phyloP scores from a whole-genome alignment of 2,113 vertebrate species.

The Ancistrus triradiatus region DNA sequence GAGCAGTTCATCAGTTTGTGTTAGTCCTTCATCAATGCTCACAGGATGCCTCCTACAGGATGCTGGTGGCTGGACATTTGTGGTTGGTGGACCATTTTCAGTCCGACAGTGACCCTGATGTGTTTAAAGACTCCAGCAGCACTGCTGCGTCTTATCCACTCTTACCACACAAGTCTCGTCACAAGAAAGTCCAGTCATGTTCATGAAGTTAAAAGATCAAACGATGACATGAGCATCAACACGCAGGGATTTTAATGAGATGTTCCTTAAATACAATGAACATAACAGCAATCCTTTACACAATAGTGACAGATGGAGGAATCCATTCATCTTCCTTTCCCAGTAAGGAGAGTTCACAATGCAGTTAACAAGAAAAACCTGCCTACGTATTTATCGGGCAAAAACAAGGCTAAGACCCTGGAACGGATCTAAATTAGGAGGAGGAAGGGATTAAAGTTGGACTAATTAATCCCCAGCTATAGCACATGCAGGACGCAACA shows the following conservation, averaged over 20 bases:
- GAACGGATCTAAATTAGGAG: slow-evolving; percentile 12
- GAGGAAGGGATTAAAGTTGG: neutral
- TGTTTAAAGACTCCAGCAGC: no score
- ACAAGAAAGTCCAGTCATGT: no score
- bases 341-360: slow-evolving; percentile 19
- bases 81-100: no score
- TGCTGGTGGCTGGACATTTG: no score
- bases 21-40: no score
- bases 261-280: slow-evolving; percentile 60
- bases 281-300: slow-evolving; percentile 38
- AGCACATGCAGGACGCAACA: slow-evolving; percentile 19
- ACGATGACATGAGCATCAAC: neutral
- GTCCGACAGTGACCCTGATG: no score
- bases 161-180: no score
- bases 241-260: slow-evolving; percentile 60
- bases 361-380: neutral
- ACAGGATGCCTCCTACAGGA: no score
- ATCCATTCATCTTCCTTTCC: no score
- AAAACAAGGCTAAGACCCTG: slow-evolving; percentile 5
- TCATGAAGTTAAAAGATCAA: neutral
- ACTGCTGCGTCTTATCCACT: no score
- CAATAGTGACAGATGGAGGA: no score
- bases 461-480: neutral
- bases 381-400: neutral
- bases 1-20: no score